A percentile compares a stretch with the other conserved stretches of the same genome.
phyloP scores from a whole-genome alignment of 2,888 invertebrate species.

The Acanthosepion lycidas region DNA sequence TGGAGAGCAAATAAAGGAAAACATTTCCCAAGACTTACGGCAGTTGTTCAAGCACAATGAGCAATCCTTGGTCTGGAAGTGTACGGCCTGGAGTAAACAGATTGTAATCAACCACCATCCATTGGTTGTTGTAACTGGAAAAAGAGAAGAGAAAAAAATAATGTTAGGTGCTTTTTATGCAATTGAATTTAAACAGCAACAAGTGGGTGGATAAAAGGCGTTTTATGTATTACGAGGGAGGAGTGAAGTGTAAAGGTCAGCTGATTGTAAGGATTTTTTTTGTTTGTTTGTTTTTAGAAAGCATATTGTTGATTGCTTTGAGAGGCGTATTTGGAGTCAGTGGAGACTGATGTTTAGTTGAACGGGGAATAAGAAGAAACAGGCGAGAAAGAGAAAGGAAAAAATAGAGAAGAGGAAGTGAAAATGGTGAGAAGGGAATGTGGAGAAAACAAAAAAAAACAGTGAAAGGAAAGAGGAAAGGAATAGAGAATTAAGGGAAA shows the following conservation, averaged over 20 bases:
- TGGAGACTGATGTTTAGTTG: not conserved
- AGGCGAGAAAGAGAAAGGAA: not conserved
- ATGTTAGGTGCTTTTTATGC: not conserved
- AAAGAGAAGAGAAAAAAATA: not conserved
- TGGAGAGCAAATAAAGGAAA: not conserved
- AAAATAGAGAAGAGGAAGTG: not conserved
- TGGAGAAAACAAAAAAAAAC: not conserved
- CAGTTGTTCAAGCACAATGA: slow-evolving; percentile 86
- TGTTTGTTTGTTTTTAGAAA: no score
- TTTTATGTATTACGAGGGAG: no score
- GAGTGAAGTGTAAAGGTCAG: no score
- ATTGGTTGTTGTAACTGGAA: slow-evolving; percentile 85
- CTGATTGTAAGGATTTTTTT: no score
- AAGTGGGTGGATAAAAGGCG: no score
- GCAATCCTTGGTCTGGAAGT: slow-evolving; percentile 75
- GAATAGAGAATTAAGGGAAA: not conserved
- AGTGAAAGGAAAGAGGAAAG: not conserved
- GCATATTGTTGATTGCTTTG: no score
- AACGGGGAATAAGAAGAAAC: not conserved
- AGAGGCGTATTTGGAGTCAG: no score
- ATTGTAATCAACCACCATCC: slow-evolving; percentile 86
- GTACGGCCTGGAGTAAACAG: slow-evolving; percentile 77
- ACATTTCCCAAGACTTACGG: slow-evolving; percentile 72
- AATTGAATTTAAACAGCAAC: not conserved
- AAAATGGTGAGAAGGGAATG: not conserved